Evolutionary conservation across 2,113 vertebrate species (phyloP).

Genomic region (Ariopsis seemanni): DNA sequence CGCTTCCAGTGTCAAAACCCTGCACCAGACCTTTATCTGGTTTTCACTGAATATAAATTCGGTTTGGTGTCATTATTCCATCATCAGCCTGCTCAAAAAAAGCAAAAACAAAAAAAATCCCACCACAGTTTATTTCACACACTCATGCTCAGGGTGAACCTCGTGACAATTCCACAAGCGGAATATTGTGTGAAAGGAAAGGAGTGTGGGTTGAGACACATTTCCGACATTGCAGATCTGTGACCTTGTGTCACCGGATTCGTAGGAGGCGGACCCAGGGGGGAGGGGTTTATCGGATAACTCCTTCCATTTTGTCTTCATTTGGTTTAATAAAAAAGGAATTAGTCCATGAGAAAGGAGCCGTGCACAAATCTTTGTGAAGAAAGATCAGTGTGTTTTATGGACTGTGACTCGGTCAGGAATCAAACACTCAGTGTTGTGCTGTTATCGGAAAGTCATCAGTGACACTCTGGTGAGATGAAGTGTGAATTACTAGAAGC

Average conservation of each 20-base stretch:
- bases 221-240: constrained; percentile 16
- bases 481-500: not conserved
- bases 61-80: not conserved
- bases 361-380: not conserved
- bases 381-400: too few relatives aligned
- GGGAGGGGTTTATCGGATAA: not conserved
- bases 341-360: not conserved
- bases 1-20: not conserved
- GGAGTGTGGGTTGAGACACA: not conserved
- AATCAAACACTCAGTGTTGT: not conserved
- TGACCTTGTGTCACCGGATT: constrained; percentile 28
- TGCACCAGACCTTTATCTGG: not conserved
- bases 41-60: not conserved
- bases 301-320: constrained; percentile 9
- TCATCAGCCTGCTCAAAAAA: not conserved
- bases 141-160: constrained; percentile 14
- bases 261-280: not conserved
- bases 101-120: not conserved
- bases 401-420: not conserved
- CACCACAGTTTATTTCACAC: constrained; percentile 15
- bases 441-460: not conserved
- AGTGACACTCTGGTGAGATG: not conserved
- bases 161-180: constrained; percentile 1
- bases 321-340: not conserved
- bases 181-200: not conserved